Evolutionary conservation across 2,797 vertebrate genomes (phyloP).

Genomic region (Huso huso): DNA sequence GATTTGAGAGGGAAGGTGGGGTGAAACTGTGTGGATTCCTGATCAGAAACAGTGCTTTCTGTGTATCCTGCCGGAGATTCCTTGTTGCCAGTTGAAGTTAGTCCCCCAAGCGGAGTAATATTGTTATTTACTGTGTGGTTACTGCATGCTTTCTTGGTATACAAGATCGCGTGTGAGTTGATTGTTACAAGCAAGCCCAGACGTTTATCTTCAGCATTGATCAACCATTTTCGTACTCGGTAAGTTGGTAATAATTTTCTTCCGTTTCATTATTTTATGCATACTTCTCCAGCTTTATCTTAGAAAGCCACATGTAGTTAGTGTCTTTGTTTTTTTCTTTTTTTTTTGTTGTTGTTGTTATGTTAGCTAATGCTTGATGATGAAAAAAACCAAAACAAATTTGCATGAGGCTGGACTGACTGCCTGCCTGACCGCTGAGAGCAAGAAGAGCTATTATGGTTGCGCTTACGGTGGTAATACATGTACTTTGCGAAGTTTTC

Average conservation of each 20-base stretch:
- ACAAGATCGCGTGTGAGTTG: constrained; percentile 50
- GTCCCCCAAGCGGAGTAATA: constrained; percentile 74
- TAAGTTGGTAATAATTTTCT: constrained; percentile 46
- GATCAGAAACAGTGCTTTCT: constrained; percentile 37
- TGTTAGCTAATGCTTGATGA: too few species aligned
- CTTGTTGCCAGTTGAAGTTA: constrained; percentile 40
- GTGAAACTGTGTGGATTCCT: constrained; percentile 34
- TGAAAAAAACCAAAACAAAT: constrained; percentile 13
- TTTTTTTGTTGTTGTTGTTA: constrained; percentile 24
- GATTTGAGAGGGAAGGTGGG: constrained; percentile 31
- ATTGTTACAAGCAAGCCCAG: constrained; percentile 19
- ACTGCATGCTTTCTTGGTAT: constrained; percentile 57
- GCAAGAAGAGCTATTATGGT: constrained; percentile 7
- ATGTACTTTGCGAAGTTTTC: constrained; percentile 35
- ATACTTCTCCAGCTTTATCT: constrained; percentile 19
- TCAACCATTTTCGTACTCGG: constrained; percentile 38
- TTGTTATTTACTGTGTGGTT: constrained; percentile 82
- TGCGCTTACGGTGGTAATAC: background rate
- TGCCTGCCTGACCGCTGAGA: constrained; percentile 3
- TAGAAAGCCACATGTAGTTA: constrained; percentile 30
- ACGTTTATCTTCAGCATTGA: constrained; percentile 41
- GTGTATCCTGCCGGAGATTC: constrained; percentile 36
- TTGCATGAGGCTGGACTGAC: background rate
- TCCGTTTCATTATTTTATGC: constrained; percentile 24
- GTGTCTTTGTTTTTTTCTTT: constrained; percentile 25